Percentiles rank a stretch among this genome's conserved stretches.
Conservation (phyloP, 1,140 invertebrate species). For the Paralvinella palmiformis region DNA sequence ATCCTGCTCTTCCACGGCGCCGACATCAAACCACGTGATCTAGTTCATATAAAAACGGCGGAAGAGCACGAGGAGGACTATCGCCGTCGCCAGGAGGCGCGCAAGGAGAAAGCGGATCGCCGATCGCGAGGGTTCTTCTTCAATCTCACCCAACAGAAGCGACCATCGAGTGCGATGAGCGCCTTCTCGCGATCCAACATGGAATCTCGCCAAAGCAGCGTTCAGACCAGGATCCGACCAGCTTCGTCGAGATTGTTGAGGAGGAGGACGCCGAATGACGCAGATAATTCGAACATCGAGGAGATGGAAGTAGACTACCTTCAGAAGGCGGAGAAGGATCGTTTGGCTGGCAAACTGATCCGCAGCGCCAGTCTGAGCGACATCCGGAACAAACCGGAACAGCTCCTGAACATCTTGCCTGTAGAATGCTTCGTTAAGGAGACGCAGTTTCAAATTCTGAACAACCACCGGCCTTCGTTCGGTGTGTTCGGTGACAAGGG, state of each 20-base stretch:
- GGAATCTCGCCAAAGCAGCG: neutral
- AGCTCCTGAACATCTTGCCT: conserved; percentile 27
- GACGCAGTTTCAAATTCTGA: neutral
- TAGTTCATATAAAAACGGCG: neutral
- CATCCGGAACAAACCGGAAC: conserved; percentile 33
- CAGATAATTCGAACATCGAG: neutral
- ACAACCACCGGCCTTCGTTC: neutral
- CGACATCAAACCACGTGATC: neutral
- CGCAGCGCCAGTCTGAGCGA: conserved; percentile 26
- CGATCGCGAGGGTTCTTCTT: neutral
- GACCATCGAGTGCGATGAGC: neutral
- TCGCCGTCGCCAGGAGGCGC: neutral
- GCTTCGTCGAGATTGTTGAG: neutral
- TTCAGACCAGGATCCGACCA: neutral
- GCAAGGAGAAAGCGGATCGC: neutral
- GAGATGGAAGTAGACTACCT: neutral
- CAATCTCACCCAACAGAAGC: neutral
- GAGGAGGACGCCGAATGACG: neutral
- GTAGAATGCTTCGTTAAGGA: conserved; percentile 7
- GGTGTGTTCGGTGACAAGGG: neutral
- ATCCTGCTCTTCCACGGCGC: neutral
- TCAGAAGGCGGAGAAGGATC: neutral
- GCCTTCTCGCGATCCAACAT: neutral
- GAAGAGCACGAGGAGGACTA: neutral
- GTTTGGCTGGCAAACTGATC: conserved; percentile 18